Conservation (phyloP, 2,113 vertebrate species). For the Alaudala cheleensis region DNA sequence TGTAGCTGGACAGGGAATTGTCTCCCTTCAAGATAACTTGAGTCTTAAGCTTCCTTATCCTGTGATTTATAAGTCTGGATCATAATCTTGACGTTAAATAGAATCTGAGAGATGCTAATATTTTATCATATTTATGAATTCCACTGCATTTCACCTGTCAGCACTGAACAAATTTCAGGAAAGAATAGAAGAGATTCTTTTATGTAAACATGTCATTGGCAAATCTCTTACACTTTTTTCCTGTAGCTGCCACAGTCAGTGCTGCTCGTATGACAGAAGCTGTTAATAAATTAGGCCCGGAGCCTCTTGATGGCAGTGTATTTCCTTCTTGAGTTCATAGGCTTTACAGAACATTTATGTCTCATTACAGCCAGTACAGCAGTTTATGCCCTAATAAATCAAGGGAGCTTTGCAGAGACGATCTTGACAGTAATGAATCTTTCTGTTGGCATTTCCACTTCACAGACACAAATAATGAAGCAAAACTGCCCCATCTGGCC, state of each 20-base stretch:
- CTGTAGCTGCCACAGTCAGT: not conserved
- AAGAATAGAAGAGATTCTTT: not conserved
- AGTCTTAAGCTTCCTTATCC: not conserved
- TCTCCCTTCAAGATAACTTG: not conserved
- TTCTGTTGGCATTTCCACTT: conserved; percentile 82
- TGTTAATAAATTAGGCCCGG: conserved; percentile 70
- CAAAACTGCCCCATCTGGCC: conserved; percentile 85
- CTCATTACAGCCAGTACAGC: conserved; percentile 77
- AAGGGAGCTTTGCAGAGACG: conserved; percentile 74
- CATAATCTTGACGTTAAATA: not conserved
- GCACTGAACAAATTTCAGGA: not conserved
- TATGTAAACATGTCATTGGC: not conserved
- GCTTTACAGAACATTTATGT: conserved; percentile 78
- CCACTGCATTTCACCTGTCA: not conserved
- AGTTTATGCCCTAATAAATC: conserved; percentile 85
- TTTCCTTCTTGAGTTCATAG: conserved; percentile 78
- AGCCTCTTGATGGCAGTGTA: conserved; percentile 74
- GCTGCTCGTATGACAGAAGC: conserved; percentile 19
- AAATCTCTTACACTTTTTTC: not conserved
- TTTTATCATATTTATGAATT: not conserved
- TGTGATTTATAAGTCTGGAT: not conserved
- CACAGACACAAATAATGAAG: conserved; percentile 79
- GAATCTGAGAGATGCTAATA: not conserved
- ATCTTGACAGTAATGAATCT: conserved; percentile 79
- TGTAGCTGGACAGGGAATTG: not conserved